A percentile compares a stretch with the other conserved stretches of the same genome.
These are phyloP conservation scores for Triops longicaudatus DNA, from an alignment of 1,140 invertebrate genomes.

Conservation along the genomic window DNA sequence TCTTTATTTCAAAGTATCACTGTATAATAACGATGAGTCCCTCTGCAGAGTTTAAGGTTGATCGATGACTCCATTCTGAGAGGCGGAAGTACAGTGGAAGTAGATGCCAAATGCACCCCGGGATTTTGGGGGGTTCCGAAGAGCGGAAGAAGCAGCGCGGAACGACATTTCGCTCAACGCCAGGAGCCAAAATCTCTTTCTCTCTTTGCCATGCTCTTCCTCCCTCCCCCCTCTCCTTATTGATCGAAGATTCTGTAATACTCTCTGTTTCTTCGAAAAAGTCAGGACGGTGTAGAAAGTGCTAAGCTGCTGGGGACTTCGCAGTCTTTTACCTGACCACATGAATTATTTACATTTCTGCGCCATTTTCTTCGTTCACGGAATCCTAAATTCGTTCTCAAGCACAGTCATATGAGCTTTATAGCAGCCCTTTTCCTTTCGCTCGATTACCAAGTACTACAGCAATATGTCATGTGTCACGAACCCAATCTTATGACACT, in stretches of 20 bases:
- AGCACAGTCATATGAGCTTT: background rate
- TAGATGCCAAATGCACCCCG: background rate
- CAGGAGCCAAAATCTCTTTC: background rate
- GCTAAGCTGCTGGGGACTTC: background rate
- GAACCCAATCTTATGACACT: no score
- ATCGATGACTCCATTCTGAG: background rate
- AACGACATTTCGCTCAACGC: background rate
- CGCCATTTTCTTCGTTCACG: background rate
- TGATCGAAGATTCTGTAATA: slow-evolving; percentile 5
- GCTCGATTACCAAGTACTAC: no score
- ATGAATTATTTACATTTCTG: background rate
- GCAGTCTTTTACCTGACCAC: background rate
- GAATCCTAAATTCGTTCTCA: background rate
- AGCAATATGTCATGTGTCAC: no score
- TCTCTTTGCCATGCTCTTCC: background rate
- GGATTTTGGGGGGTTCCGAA: background rate
- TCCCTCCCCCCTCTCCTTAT: background rate
- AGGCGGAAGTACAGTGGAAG: background rate
- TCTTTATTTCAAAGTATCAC: background rate
- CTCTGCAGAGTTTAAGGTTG: background rate
- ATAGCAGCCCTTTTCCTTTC: background rate
- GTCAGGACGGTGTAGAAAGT: background rate
- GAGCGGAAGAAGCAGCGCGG: slow-evolving; percentile 4
- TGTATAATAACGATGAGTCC: background rate
- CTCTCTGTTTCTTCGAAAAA: background rate